Percentiles rank a stretch among this genome's conserved stretches.
Conservation (phyloP, 2,797 vertebrate genomes). For the Eupleurogrammus muticus region DNA sequence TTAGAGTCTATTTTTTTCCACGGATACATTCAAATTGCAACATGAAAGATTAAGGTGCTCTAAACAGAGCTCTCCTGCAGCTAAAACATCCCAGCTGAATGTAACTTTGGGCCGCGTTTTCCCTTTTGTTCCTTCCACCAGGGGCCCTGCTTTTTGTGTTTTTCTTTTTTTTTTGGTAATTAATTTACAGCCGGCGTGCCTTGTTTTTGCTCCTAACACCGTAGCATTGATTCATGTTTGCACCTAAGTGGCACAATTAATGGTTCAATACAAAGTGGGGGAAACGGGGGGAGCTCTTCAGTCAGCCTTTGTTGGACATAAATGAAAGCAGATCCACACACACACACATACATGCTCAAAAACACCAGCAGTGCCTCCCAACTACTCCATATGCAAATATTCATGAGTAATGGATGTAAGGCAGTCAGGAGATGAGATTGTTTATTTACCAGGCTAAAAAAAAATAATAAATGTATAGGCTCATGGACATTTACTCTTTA, state of each 20-base stretch:
- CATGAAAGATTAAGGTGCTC: slow-evolving; percentile 35
- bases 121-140: slow-evolving; percentile 52
- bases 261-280: slow-evolving; percentile 77
- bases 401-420: slow-evolving; percentile 47
- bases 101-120: slow-evolving; percentile 33
- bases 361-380: slow-evolving; percentile 17
- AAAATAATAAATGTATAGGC: slow-evolving; percentile 3
- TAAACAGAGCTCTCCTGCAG: slow-evolving; percentile 30
- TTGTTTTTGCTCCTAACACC: slow-evolving; percentile 65
- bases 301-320: slow-evolving; percentile 70
- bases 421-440: slow-evolving; percentile 42
- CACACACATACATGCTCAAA: slow-evolving; percentile 19
- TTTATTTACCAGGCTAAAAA: slow-evolving; percentile 55
- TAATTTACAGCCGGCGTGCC: slow-evolving; percentile 68
- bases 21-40: slow-evolving; percentile 40
- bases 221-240: slow-evolving; percentile 79
- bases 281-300: slow-evolving; percentile 53
- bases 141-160: slow-evolving; percentile 59
- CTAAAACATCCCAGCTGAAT: slow-evolving; percentile 41
- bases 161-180: slow-evolving; percentile 75
- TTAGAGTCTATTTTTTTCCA: slow-evolving; percentile 25
- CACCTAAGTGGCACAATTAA: slow-evolving; percentile 80
- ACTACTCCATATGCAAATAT: slow-evolving; percentile 58
- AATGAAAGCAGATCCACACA: slow-evolving; percentile 52
- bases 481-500: slow-evolving; percentile 31